Evolutionary conservation across 2,888 invertebrate species (phyloP).

Genomic region (Bombyx huttoni): DNA sequence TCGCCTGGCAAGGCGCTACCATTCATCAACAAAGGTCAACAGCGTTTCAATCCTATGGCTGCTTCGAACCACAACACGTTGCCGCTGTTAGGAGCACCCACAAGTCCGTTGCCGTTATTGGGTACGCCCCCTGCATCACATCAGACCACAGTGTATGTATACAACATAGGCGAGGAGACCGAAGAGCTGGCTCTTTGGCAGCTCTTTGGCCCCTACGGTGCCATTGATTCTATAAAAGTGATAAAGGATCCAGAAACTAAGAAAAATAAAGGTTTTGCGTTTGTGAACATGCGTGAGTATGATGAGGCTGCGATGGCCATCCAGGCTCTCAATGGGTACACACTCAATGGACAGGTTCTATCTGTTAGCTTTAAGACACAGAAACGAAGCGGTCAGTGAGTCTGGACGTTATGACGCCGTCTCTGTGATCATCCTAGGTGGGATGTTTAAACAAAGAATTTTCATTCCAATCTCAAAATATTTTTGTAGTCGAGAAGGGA

Average conservation of each 20-base stretch:
- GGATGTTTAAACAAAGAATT: slow-evolving; percentile 47
- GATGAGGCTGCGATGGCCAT: slow-evolving; percentile 70
- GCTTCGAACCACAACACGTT: slow-evolving; percentile 56
- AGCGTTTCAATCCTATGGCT: slow-evolving; percentile 66
- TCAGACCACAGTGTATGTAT: slow-evolving; percentile 69
- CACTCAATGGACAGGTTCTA: slow-evolving; percentile 71
- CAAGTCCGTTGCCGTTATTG: slow-evolving; percentile 56
- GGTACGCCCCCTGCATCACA: slow-evolving; percentile 49
- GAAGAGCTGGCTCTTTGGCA: slow-evolving; percentile 69
- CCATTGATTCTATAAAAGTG: slow-evolving; percentile 69
- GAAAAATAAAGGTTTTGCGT: slow-evolving; percentile 70
- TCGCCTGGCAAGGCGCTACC: slow-evolving; percentile 67
- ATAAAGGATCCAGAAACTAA: slow-evolving; percentile 70
- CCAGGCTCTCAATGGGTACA: slow-evolving; percentile 67
- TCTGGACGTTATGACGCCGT: slow-evolving; percentile 56
- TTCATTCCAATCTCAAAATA: slow-evolving; percentile 73
- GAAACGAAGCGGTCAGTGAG: slow-evolving; percentile 62
- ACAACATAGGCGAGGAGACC: slow-evolving; percentile 67
- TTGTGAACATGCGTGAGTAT: slow-evolving; percentile 70
- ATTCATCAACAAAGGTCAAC: slow-evolving; percentile 66
- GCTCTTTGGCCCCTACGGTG: slow-evolving; percentile 67
- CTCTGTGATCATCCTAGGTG: slow-evolving; percentile 58
- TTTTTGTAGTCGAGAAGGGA: slow-evolving; percentile 69
- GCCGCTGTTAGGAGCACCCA: slow-evolving; percentile 56
- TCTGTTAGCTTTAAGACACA: slow-evolving; percentile 73